phyloP scores from a whole-genome alignment of 2,888 invertebrate genomes.

The Steinernema hermaphroditum region DNA sequence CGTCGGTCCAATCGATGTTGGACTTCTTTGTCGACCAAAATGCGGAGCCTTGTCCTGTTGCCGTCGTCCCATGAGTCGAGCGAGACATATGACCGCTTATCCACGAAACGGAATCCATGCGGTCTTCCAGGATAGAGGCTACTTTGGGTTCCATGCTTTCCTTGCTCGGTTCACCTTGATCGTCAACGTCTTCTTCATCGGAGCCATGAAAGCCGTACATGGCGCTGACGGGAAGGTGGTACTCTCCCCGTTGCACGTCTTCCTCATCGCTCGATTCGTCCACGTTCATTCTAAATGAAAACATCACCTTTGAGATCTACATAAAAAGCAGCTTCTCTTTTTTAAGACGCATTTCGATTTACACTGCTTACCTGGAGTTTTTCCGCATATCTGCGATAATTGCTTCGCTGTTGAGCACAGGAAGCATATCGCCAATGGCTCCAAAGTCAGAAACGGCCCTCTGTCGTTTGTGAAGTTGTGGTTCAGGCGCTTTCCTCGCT shows the following conservation, averaged over 20 bases:
- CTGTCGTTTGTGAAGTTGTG: conserved; percentile 49
- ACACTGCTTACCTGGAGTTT: background rate
- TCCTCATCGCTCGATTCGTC: conserved; percentile 56
- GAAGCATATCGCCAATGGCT: conserved; percentile 61
- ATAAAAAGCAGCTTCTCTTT: no score
- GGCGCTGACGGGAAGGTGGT: conserved; percentile 54
- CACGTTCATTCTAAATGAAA: conserved; percentile 45
- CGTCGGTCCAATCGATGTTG: conserved; percentile 55
- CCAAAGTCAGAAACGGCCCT: conserved; percentile 65
- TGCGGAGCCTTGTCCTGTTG: conserved; percentile 12
- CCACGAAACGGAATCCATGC: conserved; percentile 31
- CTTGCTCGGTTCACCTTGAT: conserved; percentile 35
- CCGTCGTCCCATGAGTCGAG: conserved; percentile 1
- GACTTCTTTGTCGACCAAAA: conserved; percentile 29
- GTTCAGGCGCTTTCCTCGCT: conserved; percentile 49
- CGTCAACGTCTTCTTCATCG: conserved; percentile 53
- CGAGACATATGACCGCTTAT: conserved; percentile 30
- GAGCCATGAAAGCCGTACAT: conserved; percentile 55
- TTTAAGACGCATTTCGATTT: background rate
- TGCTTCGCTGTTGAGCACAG: conserved; percentile 61
- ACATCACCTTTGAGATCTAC: no score
- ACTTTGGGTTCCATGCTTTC: conserved; percentile 25
- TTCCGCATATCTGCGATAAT: conserved; percentile 52
- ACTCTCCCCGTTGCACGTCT: conserved; percentile 48
- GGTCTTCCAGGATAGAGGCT: conserved; percentile 19